Percentiles rank a stretch among this genome's conserved stretches.
Conservation (phyloP, 2,888 invertebrate genomes). For the Heliconius charithonia region DNA sequence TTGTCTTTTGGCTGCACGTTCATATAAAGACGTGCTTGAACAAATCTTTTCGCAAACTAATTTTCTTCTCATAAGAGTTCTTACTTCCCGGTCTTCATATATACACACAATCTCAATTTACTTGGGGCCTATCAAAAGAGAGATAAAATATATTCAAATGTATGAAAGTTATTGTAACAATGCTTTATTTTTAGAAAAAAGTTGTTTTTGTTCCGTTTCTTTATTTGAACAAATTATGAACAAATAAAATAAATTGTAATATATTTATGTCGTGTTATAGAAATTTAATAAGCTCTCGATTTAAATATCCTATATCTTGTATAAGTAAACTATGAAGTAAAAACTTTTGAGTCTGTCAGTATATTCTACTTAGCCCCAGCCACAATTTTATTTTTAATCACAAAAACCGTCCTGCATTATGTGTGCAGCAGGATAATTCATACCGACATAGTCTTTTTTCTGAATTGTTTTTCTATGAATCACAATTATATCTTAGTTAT, state of each 20-base stretch:
- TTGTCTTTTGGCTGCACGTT: not conserved
- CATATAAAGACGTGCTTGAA: slow-evolving; percentile 26
- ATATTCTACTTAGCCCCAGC: not conserved
- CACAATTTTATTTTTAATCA: not conserved
- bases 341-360: not conserved
- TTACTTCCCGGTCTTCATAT: slow-evolving; percentile 46
- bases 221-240: not conserved
- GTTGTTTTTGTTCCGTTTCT: not conserved
- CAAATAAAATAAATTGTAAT: not conserved
- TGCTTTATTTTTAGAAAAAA: not conserved
- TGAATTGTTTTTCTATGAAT: too few relatives aligned
- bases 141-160: not conserved
- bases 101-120: slow-evolving; percentile 47
- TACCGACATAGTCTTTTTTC: not conserved
- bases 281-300: not conserved
- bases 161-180: not conserved
- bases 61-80: slow-evolving; percentile 46
- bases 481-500: too few relatives aligned
- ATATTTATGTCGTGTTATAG: not conserved
- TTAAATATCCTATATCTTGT: too few relatives aligned
- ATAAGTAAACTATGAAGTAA: too few relatives aligned
- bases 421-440: too few relatives aligned
- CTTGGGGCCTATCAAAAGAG: slow-evolving; percentile 1
- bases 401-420: not conserved
- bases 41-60: slow-evolving; percentile 50